A percentile compares a stretch with the other conserved stretches of the same genome.
Evolutionary conservation across 1,140 invertebrate species (phyloP).

Genomic region (Octopus sinensis): DNA sequence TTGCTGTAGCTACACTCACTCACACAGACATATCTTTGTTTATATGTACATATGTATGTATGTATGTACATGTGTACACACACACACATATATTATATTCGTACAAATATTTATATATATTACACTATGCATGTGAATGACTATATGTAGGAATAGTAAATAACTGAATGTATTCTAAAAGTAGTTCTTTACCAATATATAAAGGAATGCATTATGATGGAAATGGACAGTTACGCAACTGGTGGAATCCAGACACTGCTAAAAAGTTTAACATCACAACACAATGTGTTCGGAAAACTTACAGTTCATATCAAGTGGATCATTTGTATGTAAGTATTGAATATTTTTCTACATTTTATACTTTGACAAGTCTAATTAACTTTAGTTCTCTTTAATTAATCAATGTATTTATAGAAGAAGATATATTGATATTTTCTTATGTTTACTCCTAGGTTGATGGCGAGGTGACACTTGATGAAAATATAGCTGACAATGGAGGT

Average conservation of each 20-base stretch:
- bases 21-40: too few relatives aligned
- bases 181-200: too few relatives aligned
- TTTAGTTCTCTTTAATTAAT: neutral
- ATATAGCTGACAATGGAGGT: constrained; percentile 92
- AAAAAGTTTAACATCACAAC: constrained; percentile 40
- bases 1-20: too few relatives aligned
- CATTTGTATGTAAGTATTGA: constrained; percentile 28
- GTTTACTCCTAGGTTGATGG: constrained; percentile 37
- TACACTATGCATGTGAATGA: too few relatives aligned
- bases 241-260: constrained; percentile 46
- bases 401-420: neutral
- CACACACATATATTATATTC: too few relatives aligned
- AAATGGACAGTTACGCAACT: constrained; percentile 39
- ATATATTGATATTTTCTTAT: neutral
- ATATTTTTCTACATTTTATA: too few relatives aligned
- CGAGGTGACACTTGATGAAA: constrained; percentile 64
- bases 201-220: constrained; percentile 48
- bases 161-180: too few relatives aligned
- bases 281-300: constrained; percentile 46
- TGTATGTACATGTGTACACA: too few relatives aligned
- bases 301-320: constrained; percentile 36
- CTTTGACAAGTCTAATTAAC: too few relatives aligned
- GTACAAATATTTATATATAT: too few relatives aligned
- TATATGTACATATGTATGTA: too few relatives aligned
- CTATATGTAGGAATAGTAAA: too few relatives aligned